Base-by-base conservation (phyloP, 2,888 invertebrate genomes). In the Escarpia spicata region DNA sequence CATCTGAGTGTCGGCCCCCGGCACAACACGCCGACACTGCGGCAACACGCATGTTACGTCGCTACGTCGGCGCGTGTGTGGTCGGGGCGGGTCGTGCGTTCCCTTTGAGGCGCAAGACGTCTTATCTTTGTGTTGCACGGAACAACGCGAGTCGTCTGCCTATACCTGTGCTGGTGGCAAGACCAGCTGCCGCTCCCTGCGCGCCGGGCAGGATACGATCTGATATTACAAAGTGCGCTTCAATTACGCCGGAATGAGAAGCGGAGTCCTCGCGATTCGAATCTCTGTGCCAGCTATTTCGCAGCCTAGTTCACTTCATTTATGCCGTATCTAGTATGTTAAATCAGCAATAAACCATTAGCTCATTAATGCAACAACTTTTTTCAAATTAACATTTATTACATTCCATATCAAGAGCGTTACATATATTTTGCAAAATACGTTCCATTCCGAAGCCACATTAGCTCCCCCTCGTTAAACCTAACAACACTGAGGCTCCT, bases 231-330 rank as follows among this genome's bases (percentile, higher is more conserved):
- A 75, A n/a, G 75, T n/a, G 75, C 75, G 75, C n/a, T 2, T 75
- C 75, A 75, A 75, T 75, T 75, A 75, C 75, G 26, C 75, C 75
- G 26, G 75, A 75, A 75, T 75, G 75, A 52, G 75, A 75, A 75
- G 6, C 75, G 75, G 75, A 75, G 26, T 19, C n/a, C 3, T 52
- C 4, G n/a, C 75, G 75, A 75, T 75, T 15, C 26, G 6, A 75
- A 75, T 75, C 26, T 75, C 9, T 52, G 15, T 26, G 75, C 19
- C 75, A 6, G 75, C 75, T 75, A n/a, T n/a, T n/a, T n/a, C 37
- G 75, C n/a, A 26, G 75, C 75, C 75, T 3, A 75, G 19, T 75
- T 75, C 75, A 26, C 75, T n/a, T 19, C 26, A 75, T 75, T 26
- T 75, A 4, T 75, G 0, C 19, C 75, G 26, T 19, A 6, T 75